Percentiles rank a stretch among this genome's conserved stretches.
phyloP scores from a whole-genome alignment of 2,888 invertebrate species.

The Cataglyphis livida region DNA sequence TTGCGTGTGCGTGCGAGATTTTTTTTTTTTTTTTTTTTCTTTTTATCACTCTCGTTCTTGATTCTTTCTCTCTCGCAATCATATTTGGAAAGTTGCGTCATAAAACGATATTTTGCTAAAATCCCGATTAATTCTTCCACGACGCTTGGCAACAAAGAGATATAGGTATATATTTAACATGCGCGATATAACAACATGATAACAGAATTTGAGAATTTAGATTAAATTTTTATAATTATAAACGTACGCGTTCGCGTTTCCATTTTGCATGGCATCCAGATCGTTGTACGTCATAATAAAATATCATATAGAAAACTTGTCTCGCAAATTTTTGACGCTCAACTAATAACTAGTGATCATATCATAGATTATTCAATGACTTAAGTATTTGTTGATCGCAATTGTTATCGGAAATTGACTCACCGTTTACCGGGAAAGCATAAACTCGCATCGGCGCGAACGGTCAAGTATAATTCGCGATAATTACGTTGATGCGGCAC shows the following conservation, averaged over 20 bases:
- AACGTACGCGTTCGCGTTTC: neutral
- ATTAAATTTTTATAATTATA: conserved; percentile 15
- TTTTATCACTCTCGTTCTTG: conserved; percentile 28
- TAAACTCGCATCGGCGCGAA: conserved; percentile 44
- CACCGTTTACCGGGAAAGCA: conserved; percentile 24
- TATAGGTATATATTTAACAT: neutral
- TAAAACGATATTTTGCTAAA: conserved; percentile 38
- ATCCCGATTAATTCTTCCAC: conserved; percentile 9
- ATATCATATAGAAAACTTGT: neutral
- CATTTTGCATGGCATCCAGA: neutral
- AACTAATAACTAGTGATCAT: neutral
- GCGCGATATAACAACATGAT: neutral
- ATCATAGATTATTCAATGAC: neutral
- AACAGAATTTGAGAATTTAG: neutral
- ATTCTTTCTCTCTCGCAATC: conserved; percentile 24
- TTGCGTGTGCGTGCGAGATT: conserved; percentile 16
- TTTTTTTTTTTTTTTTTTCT: conserved; percentile 36
- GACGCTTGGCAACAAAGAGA: neutral
- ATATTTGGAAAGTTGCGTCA: conserved; percentile 23
- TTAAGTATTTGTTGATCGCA: conserved; percentile 11
- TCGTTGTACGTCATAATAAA: neutral
- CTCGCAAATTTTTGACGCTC: neutral
- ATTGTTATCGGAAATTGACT: conserved; percentile 51
- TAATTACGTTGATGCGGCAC: conserved; percentile 75
- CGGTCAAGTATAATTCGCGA: conserved; percentile 61